Evolutionary conservation across 2,888 invertebrate species (phyloP), one percentile per base, ranked within the genome.

Genomic region (Apodemia zela): DNA sequence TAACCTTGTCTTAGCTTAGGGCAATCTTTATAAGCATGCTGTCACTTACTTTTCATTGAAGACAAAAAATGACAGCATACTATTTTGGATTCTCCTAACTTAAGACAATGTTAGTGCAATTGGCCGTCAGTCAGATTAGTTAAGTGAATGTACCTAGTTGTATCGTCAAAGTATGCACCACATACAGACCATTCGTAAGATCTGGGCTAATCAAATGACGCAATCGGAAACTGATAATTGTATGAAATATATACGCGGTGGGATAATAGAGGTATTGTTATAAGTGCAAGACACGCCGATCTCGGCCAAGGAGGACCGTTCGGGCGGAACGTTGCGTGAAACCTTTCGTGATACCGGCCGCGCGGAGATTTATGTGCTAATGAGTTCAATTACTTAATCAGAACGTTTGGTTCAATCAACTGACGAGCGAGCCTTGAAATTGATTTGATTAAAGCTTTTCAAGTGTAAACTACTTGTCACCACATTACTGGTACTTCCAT

Each of bases 261-360:
- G 67, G 71, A 69, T 70, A 69, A 69, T 71, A 60, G 59, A 47
- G 59, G 68, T 65, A 73, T 71, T 76, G 72, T 70, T 69, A 64
- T 66, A 64, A 58, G 63, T 67, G 65, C 67, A 64, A 63, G 65
- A 65, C 54, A 29, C 54, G 38, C 62, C 65, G 65, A 79, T 73
- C 75, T 79, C 73, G 81, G 82, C 75, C 82, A 82, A 82, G 83
- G 82, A 67, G 73, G 68, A 70, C 66, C 60, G 45, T 54, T 49
- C 35, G 65, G 51, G 49, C 18, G 18, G 21, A 49, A 42, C 42
- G 60, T 51, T 51, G 51, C 51, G 51, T 51, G 51, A 21, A 51
- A 51, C 51, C 21, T 21, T 42, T 42, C 42, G 42, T 42, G 42
- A 42, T 42, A 13, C 21, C 49, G 49, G 10, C 49, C 35, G 35